Base-by-base conservation (phyloP, 2,797 vertebrate genomes). In the Poecile montanus region DNA sequence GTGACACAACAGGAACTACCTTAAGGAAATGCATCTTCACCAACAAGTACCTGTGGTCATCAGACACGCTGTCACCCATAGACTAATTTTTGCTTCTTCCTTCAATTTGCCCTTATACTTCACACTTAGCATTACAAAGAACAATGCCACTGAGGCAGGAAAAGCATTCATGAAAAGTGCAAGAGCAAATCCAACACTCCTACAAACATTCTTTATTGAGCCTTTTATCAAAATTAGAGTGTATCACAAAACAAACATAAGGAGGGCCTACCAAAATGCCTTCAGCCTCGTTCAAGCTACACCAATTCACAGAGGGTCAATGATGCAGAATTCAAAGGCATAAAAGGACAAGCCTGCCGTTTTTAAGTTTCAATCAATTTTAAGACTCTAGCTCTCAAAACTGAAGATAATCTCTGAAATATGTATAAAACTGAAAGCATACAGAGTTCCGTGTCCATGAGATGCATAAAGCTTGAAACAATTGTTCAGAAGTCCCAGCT, bases 391-490 rank as follows among this genome's bases (percentile, higher is more conserved):
- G 25, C 14, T 62, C n/a, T 76, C 25, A 18, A 25, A 6, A 10
- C 8, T 63, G 16, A 86, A 63, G 18, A 79, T 34, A 38, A 66
- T 12, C 44, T 75, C 40, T 32, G 60, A 77, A 89, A 87, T 2
- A 48, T 0, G 4, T 50, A 92, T 61, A 11, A 67, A 89, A 65
- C 20, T 13, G 29, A 68, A 88, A 9, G 5, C 13, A 19, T 29
- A 29, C 0, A 76, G 29, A 3, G 2, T 17, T 68, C 45, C 22
- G 13, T 20, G n/a, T 38, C 47, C 13, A 7, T 1, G 3, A 48
- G 72, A 70, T 50, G 44, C 29, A 89, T 18, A 72, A 72, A 80
- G 36, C n/a, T n/a, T 72, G n/a, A 60, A 85, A 51, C 34, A 65
- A 48, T 22, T 40, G 15, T 25, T 82, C 53, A 4, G 2, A 65